Conservation (phyloP, 2,113 vertebrate species). For the Petromus typicus region DNA sequence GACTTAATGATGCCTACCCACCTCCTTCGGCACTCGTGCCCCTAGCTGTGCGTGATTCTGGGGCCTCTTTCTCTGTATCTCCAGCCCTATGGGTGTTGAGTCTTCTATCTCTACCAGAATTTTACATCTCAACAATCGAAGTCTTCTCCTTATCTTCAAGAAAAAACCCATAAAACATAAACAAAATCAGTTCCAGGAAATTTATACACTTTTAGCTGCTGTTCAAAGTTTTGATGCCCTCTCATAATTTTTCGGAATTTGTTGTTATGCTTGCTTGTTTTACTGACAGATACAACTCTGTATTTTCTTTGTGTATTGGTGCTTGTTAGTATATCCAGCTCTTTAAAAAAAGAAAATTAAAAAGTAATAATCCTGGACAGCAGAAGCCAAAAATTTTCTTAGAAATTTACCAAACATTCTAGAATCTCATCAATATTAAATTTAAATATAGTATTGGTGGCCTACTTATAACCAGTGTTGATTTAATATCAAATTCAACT, state of each 20-base stretch:
- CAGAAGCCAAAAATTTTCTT: neutral
- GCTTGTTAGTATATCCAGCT: neutral
- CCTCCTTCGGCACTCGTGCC: no score
- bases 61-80: neutral
- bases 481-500: constrained; percentile 33
- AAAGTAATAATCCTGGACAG: neutral
- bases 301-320: neutral
- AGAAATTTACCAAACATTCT: neutral
- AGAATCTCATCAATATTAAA: neutral
- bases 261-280: neutral
- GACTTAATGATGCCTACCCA: neutral
- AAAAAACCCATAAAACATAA: neutral
- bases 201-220: neutral
- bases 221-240: neutral
- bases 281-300: neutral
- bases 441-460: neutral
- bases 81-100: neutral
- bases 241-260: neutral
- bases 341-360: neutral
- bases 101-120: neutral
- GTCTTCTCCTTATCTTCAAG: neutral
- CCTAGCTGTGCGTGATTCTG: no score
- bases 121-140: neutral
- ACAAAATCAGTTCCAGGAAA: neutral
- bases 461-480: neutral